Evolutionary conservation across 2,113 vertebrate genomes (phyloP).

Genomic region (Hyaena hyaena): DNA sequence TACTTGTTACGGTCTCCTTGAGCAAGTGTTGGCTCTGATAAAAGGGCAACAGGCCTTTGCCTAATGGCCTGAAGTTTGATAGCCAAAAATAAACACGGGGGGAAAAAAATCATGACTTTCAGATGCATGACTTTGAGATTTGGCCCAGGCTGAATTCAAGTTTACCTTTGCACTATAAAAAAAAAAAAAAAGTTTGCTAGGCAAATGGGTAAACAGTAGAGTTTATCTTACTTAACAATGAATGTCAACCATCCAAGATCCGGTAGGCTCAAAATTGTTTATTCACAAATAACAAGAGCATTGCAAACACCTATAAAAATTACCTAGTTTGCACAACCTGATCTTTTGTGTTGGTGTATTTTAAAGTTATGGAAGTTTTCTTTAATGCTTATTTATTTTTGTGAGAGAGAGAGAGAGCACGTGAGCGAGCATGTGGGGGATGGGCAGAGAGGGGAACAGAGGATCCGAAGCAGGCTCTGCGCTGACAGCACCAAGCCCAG

Average conservation of each 20-base stretch:
- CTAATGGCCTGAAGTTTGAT: conserved; percentile 35
- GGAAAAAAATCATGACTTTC: conserved; percentile 44
- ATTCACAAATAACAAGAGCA: conserved; percentile 27
- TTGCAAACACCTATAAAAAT: background rate
- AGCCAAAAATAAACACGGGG: conserved; percentile 48
- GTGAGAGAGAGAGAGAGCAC: no score
- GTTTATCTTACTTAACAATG: conserved; percentile 49
- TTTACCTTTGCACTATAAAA: conserved; percentile 65
- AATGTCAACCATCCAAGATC: conserved; percentile 45
- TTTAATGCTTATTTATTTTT: no score
- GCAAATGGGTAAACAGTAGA: conserved; percentile 25
- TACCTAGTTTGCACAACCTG: background rate
- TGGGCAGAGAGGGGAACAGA: no score
- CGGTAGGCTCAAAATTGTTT: conserved; percentile 33
- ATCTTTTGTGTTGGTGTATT: background rate
- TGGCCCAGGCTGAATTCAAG: background rate
- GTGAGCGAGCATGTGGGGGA: no score
- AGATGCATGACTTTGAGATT: conserved; percentile 56
- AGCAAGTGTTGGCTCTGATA: background rate
- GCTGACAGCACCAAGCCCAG: no score
- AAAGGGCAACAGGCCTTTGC: conserved; percentile 37
- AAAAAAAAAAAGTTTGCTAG: background rate
- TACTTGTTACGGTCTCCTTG: background rate
- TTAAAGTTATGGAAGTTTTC: conserved; percentile 38
- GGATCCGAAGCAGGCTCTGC: no score